Evolutionary conservation across 2,113 vertebrate genomes (phyloP).

Genomic region (Notechis scutatus): DNA sequence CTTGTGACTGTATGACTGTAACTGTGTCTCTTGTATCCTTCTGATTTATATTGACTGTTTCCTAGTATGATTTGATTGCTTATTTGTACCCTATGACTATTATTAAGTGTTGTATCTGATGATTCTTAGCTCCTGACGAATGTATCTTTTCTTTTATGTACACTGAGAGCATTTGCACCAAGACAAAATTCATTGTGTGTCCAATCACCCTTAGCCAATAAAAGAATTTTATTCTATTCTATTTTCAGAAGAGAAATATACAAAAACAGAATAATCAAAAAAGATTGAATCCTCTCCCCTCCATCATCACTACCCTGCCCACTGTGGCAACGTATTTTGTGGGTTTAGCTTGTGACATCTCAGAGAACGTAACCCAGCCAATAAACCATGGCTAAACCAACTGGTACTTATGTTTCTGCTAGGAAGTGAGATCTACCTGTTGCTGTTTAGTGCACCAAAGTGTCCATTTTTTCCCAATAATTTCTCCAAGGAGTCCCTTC

Average conservation of each 20-base stretch:
- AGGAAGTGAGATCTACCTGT: background rate
- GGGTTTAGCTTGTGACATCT: background rate
- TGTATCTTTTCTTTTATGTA: too few species aligned
- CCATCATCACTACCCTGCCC: background rate
- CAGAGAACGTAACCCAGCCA: background rate
- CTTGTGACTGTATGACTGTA: too few species aligned
- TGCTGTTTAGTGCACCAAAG: background rate
- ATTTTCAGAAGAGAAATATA: background rate
- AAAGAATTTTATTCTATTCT: too few species aligned
- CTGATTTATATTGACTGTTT: too few species aligned
- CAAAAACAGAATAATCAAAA: background rate
- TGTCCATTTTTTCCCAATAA: constrained; percentile 7
- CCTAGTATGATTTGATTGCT: too few species aligned
- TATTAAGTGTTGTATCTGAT: too few species aligned
- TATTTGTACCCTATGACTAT: too few species aligned
- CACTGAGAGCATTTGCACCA: too few species aligned
- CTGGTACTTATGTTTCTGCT: background rate
- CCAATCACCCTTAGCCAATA: too few species aligned
- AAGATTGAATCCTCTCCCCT: background rate
- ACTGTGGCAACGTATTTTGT: background rate
- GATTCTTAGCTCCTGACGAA: too few species aligned
- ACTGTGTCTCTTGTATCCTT: too few species aligned
- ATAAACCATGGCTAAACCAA: background rate
- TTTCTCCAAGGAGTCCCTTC: background rate
- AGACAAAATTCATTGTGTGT: too few species aligned